Base-by-base conservation (phyloP, 2,888 invertebrate genomes). In the Balanococcus diminutus region DNA sequence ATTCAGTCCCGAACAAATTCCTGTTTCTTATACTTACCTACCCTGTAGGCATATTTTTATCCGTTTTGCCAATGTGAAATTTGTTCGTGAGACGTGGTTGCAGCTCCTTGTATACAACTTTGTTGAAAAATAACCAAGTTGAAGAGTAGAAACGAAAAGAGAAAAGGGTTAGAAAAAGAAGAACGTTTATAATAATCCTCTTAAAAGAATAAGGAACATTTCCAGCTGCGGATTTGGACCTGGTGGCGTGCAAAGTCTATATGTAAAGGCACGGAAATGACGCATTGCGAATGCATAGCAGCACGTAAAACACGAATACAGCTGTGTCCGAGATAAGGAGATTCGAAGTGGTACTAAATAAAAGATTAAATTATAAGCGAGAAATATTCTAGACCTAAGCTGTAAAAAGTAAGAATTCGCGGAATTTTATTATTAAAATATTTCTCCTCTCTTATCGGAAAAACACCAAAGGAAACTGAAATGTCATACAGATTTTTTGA, bases 401-500 rank as follows among this genome's bases (percentile, higher is more conserved):
- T 32, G 31, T 72, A 16, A 72, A 72, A 31, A 31, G 72, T 72
- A 72, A 32, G 31, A 72, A 72, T 72, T 72, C 72, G 72, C 19
- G 72, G 72, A 72, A 72, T 72, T 72, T 72, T 72, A 72, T 56
- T 56, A 56, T 72, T 67, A 72, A 72, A 72, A 72, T 72, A 72
- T 72, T 31, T 72, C 31, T 31, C 14, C 16, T 22, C 9, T 28
- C 31, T 72, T 72, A 72, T 72, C 72, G 31, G 72, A 28, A 32
- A 72, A 72, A 72, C 72, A 32, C 31, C 14, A 72, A 31, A 72
- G 31, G 72, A 31, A 72, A 72, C 72, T 72, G 31, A 72, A 72
- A 72, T 32, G 31, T 72, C 72, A 72, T 72, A 72, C 72, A 72
- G 72, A 72, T 72, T 72, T 72, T 72, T 31, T 31, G 28, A 2